Evolutionary conservation across 1,140 invertebrate species (phyloP).

Genomic region (Ostrea denselamellosa): DNA sequence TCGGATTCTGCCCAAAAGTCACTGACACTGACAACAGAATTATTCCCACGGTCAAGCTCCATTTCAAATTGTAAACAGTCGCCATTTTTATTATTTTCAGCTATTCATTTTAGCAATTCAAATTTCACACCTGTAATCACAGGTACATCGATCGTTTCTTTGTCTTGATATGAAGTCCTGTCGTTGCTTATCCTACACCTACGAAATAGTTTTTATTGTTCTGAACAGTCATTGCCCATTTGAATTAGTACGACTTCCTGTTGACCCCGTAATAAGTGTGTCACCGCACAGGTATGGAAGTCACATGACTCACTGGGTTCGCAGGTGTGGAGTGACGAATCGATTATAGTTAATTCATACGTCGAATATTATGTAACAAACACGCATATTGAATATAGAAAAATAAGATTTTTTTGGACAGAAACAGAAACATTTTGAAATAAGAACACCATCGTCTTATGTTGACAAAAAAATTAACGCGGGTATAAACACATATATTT

Average conservation of each 20-base stretch:
- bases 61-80: slow-evolving; percentile 39
- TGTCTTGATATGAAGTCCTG: background rate
- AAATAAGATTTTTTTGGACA: too few species aligned
- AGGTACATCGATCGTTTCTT: background rate
- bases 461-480: too few species aligned
- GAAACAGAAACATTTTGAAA: too few species aligned
- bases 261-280: slow-evolving; percentile 41
- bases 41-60: slow-evolving; percentile 23
- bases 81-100: slow-evolving; percentile 22
- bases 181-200: slow-evolving; percentile 16
- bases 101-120: background rate
- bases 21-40: background rate
- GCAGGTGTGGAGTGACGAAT: background rate
- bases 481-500: too few species aligned
- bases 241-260: slow-evolving; percentile 20
- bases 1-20: background rate
- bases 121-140: background rate
- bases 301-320: slow-evolving; percentile 14
- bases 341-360: too few species aligned
- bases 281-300: slow-evolving; percentile 41
- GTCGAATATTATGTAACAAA: too few species aligned
- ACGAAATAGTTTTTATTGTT: slow-evolving; percentile 40
- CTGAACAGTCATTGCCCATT: slow-evolving; percentile 22
- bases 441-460: too few species aligned
- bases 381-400: too few species aligned